Base-by-base conservation (phyloP, 1,140 invertebrate genomes). In the Trichogramma pretiosum region DNA sequence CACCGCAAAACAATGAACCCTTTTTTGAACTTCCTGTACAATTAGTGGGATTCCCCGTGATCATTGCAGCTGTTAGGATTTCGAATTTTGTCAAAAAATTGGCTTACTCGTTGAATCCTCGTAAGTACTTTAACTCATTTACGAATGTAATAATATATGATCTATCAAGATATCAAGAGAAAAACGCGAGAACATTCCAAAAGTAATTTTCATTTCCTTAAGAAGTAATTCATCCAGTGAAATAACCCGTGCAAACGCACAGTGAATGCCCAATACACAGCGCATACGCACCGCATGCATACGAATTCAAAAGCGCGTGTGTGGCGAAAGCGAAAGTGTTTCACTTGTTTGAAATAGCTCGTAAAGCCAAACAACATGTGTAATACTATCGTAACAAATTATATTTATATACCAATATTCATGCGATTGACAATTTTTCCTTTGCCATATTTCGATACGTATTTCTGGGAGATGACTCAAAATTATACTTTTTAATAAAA, bases 21-120 rank as follows among this genome's bases (percentile, higher is more conserved):
- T 56, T 74, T 0, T 85, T 88, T 57, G 81, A 87, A 61, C 56
- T 89, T 32, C 86, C 87, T 1, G 83, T 89, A 10, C 84, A 89
- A 62, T 66, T 89, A 28, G 72, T 89, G 8, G 87, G 86, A 35
- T 89, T 89, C 59, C 87, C 87, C 0, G 78, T 89, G 28, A 88
- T 89, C 55, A 84, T 88, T 39, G 61, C 85, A 19, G 83, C 85
- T 3, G 86, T 89, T n/a, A 73, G 84, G 59, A 67, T 89, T 33
- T 79, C 83, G 1, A 87, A 87, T 67, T 89, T 89, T 57, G 77
- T 87, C 39, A 88, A 87, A 68, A 88, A 89, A 65, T 66, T 89
- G 33, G 79, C 83, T 11, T 89, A 89, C 61, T 83, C 85, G 11
- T 67, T 89, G 28, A 87, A 76, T 73, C 87, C 87, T 68, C 78